Percentiles rank a stretch among this genome's conserved stretches.
Evolutionary conservation across 2,888 invertebrate genomes (phyloP).

Genomic region (Epiblema foenella): DNA sequence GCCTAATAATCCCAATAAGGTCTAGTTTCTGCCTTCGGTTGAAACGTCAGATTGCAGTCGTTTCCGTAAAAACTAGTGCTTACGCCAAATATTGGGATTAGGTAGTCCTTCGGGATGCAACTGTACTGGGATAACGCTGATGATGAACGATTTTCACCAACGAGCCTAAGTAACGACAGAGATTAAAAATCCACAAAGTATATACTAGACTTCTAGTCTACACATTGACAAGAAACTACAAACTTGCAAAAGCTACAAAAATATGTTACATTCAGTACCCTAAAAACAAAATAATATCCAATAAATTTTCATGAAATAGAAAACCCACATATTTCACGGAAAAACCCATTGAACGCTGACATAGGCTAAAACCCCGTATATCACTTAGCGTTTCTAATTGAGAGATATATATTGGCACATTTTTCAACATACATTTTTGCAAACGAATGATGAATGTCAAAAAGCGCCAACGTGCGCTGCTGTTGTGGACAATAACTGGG

Average conservation of each 20-base stretch:
- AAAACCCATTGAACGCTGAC: slow-evolving; percentile 42
- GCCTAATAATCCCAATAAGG: too few relatives aligned
- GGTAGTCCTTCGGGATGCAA: too few relatives aligned
- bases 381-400: slow-evolving; percentile 46
- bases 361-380: slow-evolving; percentile 42
- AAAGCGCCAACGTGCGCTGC: slow-evolving; percentile 26
- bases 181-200: too few relatives aligned
- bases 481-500: slow-evolving; percentile 10
- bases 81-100: too few relatives aligned
- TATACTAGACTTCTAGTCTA: too few relatives aligned
- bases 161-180: too few relatives aligned
- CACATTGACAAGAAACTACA: too few relatives aligned
- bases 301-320: slow-evolving; percentile 41
- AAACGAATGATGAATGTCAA: slow-evolving; percentile 41
- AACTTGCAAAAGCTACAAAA: not conserved
- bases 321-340: slow-evolving; percentile 30
- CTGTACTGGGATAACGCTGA: too few relatives aligned
- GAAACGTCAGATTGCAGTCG: too few relatives aligned
- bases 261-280: not conserved
- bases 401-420: slow-evolving; percentile 47
- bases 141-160: too few relatives aligned
- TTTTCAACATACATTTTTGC: slow-evolving; percentile 43
- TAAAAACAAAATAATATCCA: slow-evolving; percentile 26
- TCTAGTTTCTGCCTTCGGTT: too few relatives aligned
- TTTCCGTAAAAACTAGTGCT: too few relatives aligned